Conservation (phyloP, 2,113 vertebrate genomes). For the Periophthalmodon schlosseri region DNA sequence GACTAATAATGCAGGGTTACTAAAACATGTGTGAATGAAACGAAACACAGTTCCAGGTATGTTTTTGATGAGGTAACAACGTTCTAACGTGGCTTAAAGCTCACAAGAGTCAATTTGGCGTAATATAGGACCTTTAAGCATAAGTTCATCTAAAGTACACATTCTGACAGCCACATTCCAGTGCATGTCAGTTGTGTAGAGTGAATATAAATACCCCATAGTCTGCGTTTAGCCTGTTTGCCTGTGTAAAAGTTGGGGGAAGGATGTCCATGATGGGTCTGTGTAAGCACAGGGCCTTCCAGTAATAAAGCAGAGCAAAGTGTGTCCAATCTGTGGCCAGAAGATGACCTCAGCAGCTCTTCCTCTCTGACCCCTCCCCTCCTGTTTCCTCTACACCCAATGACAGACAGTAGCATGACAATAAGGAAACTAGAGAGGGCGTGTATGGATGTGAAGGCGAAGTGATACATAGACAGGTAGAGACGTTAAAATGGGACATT, state of each 20-base stretch:
- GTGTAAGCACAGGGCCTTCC: conserved; percentile 33
- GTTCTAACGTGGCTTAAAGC: no score
- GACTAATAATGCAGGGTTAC: no score
- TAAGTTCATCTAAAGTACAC: neutral
- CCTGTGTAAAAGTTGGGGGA: conserved; percentile 15
- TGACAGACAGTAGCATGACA: neutral
- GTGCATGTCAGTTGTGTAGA: neutral
- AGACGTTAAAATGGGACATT: no score
- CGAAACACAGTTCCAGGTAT: no score
- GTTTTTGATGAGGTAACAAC: no score
- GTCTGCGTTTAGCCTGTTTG: neutral
- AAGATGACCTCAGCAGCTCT: conserved; percentile 37
- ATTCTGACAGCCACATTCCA: neutral
- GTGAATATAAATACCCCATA: conserved; percentile 11
- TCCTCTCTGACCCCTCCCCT: conserved; percentile 25
- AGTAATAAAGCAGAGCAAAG: neutral
- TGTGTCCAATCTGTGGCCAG: conserved; percentile 57
- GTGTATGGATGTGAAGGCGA: no score
- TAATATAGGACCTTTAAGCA: no score
- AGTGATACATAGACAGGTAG: no score
- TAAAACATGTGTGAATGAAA: no score
- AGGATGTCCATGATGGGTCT: conserved; percentile 39
- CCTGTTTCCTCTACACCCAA: conserved; percentile 46
- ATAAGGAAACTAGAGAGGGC: no score
- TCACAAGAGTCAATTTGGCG: no score